These are phyloP conservation scores for Dinoponera quadriceps DNA, from an alignment of 1,140 invertebrate species.

Conservation along the genomic window DNA sequence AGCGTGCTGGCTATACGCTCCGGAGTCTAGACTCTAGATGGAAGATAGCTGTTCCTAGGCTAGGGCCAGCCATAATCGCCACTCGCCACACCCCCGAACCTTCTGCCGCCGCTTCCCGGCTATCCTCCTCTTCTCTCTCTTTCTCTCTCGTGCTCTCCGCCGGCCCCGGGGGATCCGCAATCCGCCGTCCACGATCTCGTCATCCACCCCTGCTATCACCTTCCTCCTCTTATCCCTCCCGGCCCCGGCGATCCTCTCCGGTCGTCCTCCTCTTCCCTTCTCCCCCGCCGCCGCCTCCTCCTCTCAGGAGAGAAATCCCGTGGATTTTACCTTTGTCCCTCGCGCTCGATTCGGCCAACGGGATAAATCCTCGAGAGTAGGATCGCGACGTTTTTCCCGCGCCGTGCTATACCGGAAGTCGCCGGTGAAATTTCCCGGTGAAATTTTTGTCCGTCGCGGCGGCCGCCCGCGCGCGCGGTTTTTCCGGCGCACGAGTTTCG, in stretches of 20 bases:
- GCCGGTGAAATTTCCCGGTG: conserved; percentile 42
- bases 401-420: conserved; percentile 40
- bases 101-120: conserved; percentile 27
- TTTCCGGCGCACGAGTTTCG: conserved; percentile 54
- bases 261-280: conserved; percentile 28
- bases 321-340: conserved; percentile 72
- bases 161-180: conserved; percentile 66
- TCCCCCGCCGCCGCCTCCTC: conserved; percentile 25
- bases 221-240: not conserved
- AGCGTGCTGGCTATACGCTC: conserved; percentile 45
- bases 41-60: conserved; percentile 76
- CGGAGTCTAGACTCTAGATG: conserved; percentile 69
- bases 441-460: conserved; percentile 43
- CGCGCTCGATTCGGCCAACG: conserved; percentile 50
- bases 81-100: conserved; percentile 74
- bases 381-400: conserved; percentile 48
- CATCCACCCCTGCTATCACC: conserved; percentile 38
- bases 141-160: not conserved
- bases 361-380: conserved; percentile 56
- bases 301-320: conserved; percentile 63
- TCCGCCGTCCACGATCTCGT: conserved; percentile 71
- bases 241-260: conserved; percentile 19
- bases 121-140: conserved; percentile 10
- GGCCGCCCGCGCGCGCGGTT: conserved; percentile 22
- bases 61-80: conserved; percentile 79